A percentile compares a stretch with the other conserved stretches of the same genome.
These are phyloP conservation scores for Hyles euphorbiae DNA, from an alignment of 1,140 invertebrate species.

Conservation along the genomic window DNA sequence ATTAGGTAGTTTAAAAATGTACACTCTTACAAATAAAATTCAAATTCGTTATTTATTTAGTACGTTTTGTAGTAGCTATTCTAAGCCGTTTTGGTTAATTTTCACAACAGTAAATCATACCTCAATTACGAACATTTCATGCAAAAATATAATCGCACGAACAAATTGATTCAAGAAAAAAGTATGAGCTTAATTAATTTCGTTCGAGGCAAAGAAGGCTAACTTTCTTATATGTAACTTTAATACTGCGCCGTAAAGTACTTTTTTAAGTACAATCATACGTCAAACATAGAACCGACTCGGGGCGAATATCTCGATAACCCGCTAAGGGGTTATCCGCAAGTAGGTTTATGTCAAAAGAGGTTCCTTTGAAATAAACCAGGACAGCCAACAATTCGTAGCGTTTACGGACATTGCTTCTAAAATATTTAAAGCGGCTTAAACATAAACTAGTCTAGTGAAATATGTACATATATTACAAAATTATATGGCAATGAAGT, in stretches of 20 bases:
- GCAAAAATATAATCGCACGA: too few species aligned
- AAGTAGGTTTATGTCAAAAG: background rate
- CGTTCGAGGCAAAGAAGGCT: too few species aligned
- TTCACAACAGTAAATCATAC: too few species aligned
- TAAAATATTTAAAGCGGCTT: slow-evolving; percentile 41
- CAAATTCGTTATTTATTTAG: slow-evolving; percentile 33
- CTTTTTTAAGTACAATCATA: slow-evolving; percentile 6
- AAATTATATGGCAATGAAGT: slow-evolving; percentile 17
- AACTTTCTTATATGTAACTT: background rate
- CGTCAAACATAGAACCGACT: slow-evolving; percentile 14
- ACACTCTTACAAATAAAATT: slow-evolving; percentile 34
- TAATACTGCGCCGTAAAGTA: slow-evolving; percentile 3
- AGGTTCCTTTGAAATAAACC: background rate
- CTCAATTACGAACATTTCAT: too few species aligned
- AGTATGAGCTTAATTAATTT: too few species aligned
- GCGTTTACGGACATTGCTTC: slow-evolving; percentile 17
- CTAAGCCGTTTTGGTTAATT: slow-evolving; percentile 11
- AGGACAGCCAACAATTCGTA: background rate
- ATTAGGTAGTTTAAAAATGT: slow-evolving; percentile 28
- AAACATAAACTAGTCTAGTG: slow-evolving; percentile 55
- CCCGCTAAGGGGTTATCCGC: too few species aligned
- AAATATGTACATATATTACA: slow-evolving; percentile 65
- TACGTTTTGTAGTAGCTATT: slow-evolving; percentile 19
- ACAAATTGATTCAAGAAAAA: too few species aligned
- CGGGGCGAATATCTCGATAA: too few species aligned